Percentiles rank a stretch among this genome's conserved stretches.
Conservation (phyloP, 2,113 vertebrate species). For the Phaethornis superciliosus region DNA sequence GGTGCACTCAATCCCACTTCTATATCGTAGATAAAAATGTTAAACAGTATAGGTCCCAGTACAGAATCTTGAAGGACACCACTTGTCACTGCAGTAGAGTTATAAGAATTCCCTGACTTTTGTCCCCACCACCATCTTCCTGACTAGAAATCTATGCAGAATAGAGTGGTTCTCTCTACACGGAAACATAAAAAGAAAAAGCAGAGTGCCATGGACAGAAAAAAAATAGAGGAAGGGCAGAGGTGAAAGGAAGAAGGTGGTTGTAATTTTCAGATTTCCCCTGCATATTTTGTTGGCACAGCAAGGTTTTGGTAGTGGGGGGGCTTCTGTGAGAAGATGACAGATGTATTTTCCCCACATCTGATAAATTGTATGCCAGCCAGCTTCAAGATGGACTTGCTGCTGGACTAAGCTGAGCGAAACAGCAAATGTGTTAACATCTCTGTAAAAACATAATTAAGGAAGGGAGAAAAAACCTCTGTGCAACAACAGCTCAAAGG, state of each 20-base stretch:
- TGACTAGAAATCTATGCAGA: neutral
- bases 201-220: neutral
- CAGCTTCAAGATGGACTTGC: too few relatives aligned
- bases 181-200: neutral
- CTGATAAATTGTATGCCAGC: neutral
- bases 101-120: neutral
- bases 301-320: neutral
- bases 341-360: neutral
- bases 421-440: too few relatives aligned
- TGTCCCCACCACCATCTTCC: neutral
- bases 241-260: neutral
- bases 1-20: too few relatives aligned
- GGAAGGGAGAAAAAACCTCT: too few relatives aligned
- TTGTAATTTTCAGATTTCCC: neutral
- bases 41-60: too few relatives aligned
- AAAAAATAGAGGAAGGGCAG: neutral
- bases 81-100: too few relatives aligned
- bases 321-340: neutral
- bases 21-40: too few relatives aligned
- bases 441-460: too few relatives aligned
- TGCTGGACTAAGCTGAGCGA: too few relatives aligned
- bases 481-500: too few relatives aligned
- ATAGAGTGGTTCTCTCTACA: neutral
- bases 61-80: too few relatives aligned
- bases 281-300: neutral